Base-by-base conservation (phyloP, 2,797 vertebrate species). In the Gymnothorax javanicus region DNA sequence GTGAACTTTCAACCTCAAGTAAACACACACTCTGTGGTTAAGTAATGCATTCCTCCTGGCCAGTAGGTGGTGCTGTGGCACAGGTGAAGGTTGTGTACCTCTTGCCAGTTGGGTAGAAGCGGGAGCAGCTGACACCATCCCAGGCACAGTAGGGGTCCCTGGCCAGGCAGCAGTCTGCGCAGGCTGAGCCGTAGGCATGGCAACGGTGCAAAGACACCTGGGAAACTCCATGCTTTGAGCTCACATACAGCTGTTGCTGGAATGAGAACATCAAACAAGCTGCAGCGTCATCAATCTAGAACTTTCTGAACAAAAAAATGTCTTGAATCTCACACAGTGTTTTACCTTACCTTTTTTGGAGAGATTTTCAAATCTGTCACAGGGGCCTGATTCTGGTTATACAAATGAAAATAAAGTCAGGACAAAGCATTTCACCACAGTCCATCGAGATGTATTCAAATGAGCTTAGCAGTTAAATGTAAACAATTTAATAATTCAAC, bases 181-280 rank as follows among this genome's bases (percentile, higher is more conserved):
- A 99, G 52, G 98, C 98, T 0, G 97, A 96, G 4, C 98, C 98
- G 0, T 99, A 99, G 89, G 98, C 96, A 88, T 97, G 96, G 88
- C 98, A 99, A 56, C 98, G 98, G 87, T 99, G 98, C 91, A 99
- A 86, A 52, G 98, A 98, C 17, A 99, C 97, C 93, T 99, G 98
- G 11, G 98, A 97, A 88, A 99, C 89, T 54, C 98, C 98, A 82
- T 97, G 97, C 23, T 97, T 97, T 0, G 98, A 99, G 94, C 98
- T 99, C 90, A 98, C 96, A 0, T 99, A 99, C 90, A 99, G 90
- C 94, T 99, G 98, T 99, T 99, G 98, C 98, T 99, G 93, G 84
- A 93, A 94, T 90, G 92, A 59, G 58, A 59, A 11, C 9, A 59
- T 59, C 58, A 9, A 59, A 59, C 58, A 59, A 59, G 58, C 13